These are phyloP conservation scores for Cricetomys ansorgei DNA, from an alignment of 2,113 vertebrate species.

Conservation along the genomic window DNA sequence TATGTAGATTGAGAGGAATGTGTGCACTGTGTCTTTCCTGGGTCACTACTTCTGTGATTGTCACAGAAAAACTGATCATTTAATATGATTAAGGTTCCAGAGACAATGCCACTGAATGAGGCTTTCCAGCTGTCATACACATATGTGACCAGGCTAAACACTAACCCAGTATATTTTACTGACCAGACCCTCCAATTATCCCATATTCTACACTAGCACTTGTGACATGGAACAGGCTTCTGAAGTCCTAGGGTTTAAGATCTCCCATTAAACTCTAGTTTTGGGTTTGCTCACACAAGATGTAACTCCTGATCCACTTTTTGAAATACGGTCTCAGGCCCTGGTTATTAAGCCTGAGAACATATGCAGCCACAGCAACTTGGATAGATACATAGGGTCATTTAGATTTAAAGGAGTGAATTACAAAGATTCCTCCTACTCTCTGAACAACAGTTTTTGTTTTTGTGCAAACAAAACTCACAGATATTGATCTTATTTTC, in stretches of 20 bases:
- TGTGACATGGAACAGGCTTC: not conserved
- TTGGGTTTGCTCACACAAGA: fast-evolving
- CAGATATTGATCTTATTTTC: not conserved
- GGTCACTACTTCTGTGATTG: not conserved
- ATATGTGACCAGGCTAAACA: too few species aligned
- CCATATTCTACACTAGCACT: fast-evolving
- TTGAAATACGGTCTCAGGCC: not conserved
- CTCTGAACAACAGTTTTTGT: not conserved
- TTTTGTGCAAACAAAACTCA: not conserved
- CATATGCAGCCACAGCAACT: fast-evolving
- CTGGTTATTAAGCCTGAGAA: not conserved
- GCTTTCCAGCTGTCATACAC: not conserved
- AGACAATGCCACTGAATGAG: not conserved
- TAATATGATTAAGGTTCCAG: not conserved
- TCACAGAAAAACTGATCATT: not conserved
- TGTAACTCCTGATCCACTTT: fast-evolving
- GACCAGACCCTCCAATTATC: too few species aligned
- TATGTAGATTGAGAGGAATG: too few species aligned
- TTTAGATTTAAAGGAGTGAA: not conserved
- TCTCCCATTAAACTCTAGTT: not conserved
- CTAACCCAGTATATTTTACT: not conserved
- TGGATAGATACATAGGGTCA: too few species aligned
- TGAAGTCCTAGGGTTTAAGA: not conserved
- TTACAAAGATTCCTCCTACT: not conserved
- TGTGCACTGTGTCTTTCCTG: not conserved